A percentile compares a stretch with the other conserved stretches of the same genome.
Evolutionary conservation across 2,888 invertebrate genomes (phyloP).

Genomic region (Minunthozetes semirufus): DNA sequence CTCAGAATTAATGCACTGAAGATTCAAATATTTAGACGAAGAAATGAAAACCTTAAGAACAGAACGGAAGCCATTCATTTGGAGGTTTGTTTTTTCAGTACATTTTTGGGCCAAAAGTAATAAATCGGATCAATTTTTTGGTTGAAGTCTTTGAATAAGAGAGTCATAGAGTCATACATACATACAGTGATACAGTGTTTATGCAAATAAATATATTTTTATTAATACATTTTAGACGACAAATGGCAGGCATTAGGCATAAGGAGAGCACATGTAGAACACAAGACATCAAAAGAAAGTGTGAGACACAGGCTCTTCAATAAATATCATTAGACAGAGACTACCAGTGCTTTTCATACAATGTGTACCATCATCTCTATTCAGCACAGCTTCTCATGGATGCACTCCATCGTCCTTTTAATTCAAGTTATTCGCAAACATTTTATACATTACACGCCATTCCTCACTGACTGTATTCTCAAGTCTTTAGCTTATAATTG

Average conservation of each 20-base stretch:
- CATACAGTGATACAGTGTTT: too few relatives aligned
- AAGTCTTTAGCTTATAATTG: constrained; percentile 1
- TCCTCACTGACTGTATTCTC: background rate
- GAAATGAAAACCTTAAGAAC: too few relatives aligned
- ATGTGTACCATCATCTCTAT: background rate
- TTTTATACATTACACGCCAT: background rate
- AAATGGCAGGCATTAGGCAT: constrained; percentile 20
- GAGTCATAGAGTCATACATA: too few relatives aligned
- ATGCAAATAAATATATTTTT: background rate
- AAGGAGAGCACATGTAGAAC: constrained; percentile 14
- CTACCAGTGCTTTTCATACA: background rate
- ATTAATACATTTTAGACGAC: background rate
- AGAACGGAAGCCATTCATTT: too few relatives aligned
- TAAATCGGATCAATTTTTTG: too few relatives aligned
- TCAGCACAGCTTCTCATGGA: background rate
- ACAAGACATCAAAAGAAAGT: background rate
- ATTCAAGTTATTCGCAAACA: constrained; percentile 8
- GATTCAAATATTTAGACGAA: too few relatives aligned
- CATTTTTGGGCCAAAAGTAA: too few relatives aligned
- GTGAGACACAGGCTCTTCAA: constrained; percentile 3
- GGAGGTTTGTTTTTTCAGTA: too few relatives aligned
- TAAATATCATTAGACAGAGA: constrained; percentile 16
- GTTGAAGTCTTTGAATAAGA: too few relatives aligned
- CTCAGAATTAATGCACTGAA: too few relatives aligned
- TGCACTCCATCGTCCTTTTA: background rate